A percentile compares a stretch with the other conserved stretches of the same genome.
Conservation (phyloP, 92 coral and sea anemone species). For the Epizoanthus stellaris region DNA sequence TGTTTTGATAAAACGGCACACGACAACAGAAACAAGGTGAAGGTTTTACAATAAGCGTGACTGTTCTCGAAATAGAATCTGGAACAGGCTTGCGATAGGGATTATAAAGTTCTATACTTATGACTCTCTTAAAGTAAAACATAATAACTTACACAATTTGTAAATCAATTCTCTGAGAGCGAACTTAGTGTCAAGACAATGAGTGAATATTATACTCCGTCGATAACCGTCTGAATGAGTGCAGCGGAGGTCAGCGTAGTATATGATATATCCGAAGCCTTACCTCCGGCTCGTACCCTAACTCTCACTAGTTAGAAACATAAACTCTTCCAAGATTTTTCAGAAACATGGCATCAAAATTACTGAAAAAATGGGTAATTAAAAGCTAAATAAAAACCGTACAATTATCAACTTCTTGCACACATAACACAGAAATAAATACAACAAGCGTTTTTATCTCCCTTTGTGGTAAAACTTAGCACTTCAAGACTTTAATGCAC, state of each 20-base stretch:
- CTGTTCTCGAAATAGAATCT: not conserved
- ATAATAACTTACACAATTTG: not conserved
- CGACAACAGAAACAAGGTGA: constrained; percentile 6
- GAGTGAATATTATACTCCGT: not conserved
- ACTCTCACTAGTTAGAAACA: not conserved
- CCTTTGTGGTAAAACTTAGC: not conserved
- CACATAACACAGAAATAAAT: constrained; percentile 6
- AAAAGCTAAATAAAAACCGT: not conserved
- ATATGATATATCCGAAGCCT: too few relatives aligned
- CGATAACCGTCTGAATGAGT: not conserved
- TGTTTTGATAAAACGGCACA: constrained; percentile 40
- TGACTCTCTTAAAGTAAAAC: not conserved
- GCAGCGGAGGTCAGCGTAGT: not conserved
- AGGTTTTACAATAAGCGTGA: constrained; percentile 29
- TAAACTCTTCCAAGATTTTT: not conserved
- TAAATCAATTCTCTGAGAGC: constrained; percentile 8
- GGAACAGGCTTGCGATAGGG: not conserved
- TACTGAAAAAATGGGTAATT: not conserved
- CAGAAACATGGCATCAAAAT: not conserved
- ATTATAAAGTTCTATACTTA: not conserved
- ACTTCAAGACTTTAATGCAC: not conserved
- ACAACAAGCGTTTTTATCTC: not conserved
- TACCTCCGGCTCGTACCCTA: not conserved
- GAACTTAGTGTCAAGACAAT: not conserved
- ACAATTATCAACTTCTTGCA: not conserved